Base-by-base conservation (phyloP, 2,888 invertebrate species). In the Ditula angustiorana region DNA sequence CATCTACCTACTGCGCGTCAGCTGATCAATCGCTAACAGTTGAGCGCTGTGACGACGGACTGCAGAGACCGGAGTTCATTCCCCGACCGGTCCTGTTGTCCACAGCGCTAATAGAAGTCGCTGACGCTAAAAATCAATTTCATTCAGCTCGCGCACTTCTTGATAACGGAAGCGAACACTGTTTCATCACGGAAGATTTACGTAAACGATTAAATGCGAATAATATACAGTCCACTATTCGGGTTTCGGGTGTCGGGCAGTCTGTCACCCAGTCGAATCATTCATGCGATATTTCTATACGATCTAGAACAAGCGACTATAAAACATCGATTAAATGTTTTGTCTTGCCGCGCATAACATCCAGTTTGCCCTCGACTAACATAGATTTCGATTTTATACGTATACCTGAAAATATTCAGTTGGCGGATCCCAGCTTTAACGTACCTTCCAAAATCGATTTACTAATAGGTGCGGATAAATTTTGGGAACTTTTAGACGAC, bases 381-480 rank as follows among this genome's bases (percentile, higher is more conserved):
- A 63, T 61, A 13, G 41, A 65, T 52, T 30, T 28, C 10, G 30
- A 57, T 46, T 35, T 16, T n/a, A 24, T 67, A 28, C 10, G 11
- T 16, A 50, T 69, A 7, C 68, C 69, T 1, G 41, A 64, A 7
- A 63, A 66, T 26, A 35, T 68, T 11, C 33, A 35, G 10, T 30
- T 71, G 1, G 69, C 67, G 7, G 68, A 69, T 23, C 67, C 69
- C 5, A 35, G 28, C 2, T 71, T 68, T 46, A 30, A 66, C 33
- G 13, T 35, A 2, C 24, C 63, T 2, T 37, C 53, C 2, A 7
- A 61, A 26, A 66, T 69, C 5, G 67, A 71, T 28, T 24, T 61
- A n/a, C n/a, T n/a, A n/a, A n/a, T n/a, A n/a, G n/a, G n/a, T n/a
- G n/a, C n/a, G n/a, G n/a, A n/a, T n/a, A 56, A 44, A 24, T 69